These are phyloP conservation scores for Actenoides hombroni DNA, from an alignment of 2,113 vertebrate genomes.

Conservation along the genomic window DNA sequence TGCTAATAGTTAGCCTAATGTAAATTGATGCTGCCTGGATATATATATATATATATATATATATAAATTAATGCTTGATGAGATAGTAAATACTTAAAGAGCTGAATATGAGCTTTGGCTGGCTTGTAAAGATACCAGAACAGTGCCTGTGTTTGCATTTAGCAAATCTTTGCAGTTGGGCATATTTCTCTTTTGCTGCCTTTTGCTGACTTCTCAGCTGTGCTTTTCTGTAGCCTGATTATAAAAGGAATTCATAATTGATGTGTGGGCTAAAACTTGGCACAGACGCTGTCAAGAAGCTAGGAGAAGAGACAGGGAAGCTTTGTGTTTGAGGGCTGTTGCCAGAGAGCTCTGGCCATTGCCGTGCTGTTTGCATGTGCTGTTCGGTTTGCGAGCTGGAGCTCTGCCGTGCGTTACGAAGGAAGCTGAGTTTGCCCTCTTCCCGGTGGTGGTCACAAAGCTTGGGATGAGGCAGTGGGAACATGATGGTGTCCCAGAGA, in stretches of 20 bases:
- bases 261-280: conserved; percentile 50
- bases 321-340: conserved; percentile 20
- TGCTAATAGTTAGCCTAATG: background rate
- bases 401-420: background rate
- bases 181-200: background rate
- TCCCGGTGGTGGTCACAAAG: background rate
- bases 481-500: background rate
- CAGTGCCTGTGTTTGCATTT: background rate
- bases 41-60: background rate
- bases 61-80: background rate
- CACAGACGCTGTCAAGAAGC: conserved; percentile 27
- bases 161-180: background rate
- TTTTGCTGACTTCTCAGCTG: background rate
- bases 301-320: conserved; percentile 11
- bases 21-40: background rate
- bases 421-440: background rate
- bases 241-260: conserved; percentile 40
- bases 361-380: conserved; percentile 10
- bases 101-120: background rate
- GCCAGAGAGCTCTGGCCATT: background rate
- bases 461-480: background rate
- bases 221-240: background rate
- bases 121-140: background rate
- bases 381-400: background rate
- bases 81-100: background rate